phyloP scores from a whole-genome alignment of 2,113 vertebrate genomes.

The Amblyopsis rosae region DNA sequence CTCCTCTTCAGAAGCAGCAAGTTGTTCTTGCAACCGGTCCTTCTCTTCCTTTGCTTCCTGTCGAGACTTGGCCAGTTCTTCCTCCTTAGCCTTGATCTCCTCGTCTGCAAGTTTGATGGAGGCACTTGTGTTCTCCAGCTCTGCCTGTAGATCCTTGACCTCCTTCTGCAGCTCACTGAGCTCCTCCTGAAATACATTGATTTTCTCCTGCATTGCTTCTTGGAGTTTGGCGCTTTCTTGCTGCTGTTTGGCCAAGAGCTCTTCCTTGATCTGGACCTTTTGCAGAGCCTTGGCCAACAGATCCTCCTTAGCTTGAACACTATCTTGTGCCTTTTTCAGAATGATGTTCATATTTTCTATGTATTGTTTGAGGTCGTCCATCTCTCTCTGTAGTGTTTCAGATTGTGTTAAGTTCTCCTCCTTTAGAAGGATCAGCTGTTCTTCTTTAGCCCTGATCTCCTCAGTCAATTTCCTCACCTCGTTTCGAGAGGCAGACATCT shows the following conservation, averaged over 20 bases:
- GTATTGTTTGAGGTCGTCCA: conserved; percentile 58
- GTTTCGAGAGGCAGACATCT: conserved; percentile 19
- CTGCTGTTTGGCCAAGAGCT: conserved; percentile 36
- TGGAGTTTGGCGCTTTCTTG: conserved; percentile 52
- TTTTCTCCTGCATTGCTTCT: conserved; percentile 74
- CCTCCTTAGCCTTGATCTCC: conserved; percentile 32
- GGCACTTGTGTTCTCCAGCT: conserved; percentile 52
- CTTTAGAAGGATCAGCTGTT: conserved; percentile 20
- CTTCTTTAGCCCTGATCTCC: conserved; percentile 52
- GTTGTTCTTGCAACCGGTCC: conserved; percentile 34
- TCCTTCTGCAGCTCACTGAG: conserved; percentile 65
- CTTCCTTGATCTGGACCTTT: conserved; percentile 15
- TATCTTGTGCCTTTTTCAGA: conserved; percentile 24
- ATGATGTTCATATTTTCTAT: conserved; percentile 51
- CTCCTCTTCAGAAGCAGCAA: conserved; percentile 51
- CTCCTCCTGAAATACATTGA: conserved; percentile 70
- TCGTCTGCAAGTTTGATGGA: neutral
- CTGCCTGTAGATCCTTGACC: too few species aligned
- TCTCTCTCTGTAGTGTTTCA: conserved; percentile 37
- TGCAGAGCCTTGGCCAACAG: conserved; percentile 4
- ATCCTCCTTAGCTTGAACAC: conserved; percentile 33
- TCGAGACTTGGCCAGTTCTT: conserved; percentile 11
- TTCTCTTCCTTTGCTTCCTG: conserved; percentile 23
- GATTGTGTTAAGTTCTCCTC: conserved; percentile 21
- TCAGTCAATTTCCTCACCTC: conserved; percentile 26